These are phyloP conservation scores for Ophion ventricosus DNA, from an alignment of 2,888 invertebrate species.

Conservation along the genomic window DNA sequence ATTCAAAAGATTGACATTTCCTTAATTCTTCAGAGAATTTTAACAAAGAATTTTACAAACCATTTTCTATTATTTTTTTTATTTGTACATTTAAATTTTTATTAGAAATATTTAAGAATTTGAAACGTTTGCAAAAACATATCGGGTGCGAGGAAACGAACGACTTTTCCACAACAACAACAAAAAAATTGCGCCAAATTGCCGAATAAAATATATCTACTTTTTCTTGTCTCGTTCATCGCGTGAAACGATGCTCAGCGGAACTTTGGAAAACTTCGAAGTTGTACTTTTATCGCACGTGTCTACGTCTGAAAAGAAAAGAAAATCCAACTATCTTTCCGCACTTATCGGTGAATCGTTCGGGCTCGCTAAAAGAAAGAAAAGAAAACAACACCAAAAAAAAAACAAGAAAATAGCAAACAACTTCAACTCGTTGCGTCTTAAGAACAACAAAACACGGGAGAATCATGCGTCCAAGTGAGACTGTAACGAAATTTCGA, in stretches of 20 bases:
- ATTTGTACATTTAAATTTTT: too few species aligned
- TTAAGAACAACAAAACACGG: conserved; percentile 16
- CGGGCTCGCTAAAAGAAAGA: background rate
- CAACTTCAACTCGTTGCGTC: conserved; percentile 44
- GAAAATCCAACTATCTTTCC: background rate
- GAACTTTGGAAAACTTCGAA: background rate
- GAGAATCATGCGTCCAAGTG: conserved; percentile 48
- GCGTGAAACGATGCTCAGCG: background rate
- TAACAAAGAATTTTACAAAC: too few species aligned
- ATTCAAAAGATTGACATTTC: too few species aligned
- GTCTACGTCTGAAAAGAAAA: too few species aligned
- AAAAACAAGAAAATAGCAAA: background rate
- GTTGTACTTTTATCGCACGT: too few species aligned
- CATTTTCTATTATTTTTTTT: too few species aligned
- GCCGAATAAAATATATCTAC: background rate
- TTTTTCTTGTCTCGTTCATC: background rate
- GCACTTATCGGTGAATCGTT: background rate
- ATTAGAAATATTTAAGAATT: background rate
- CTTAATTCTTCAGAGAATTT: too few species aligned
- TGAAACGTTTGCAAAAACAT: background rate
- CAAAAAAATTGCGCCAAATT: background rate
- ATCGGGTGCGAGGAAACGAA: too few species aligned
- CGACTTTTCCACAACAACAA: background rate
- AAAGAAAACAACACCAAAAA: conserved; percentile 11
- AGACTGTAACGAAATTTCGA: conserved; percentile 41